These are phyloP conservation scores for Nicator chloris DNA, from an alignment of 2,113 vertebrate species.

Conservation along the genomic window DNA sequence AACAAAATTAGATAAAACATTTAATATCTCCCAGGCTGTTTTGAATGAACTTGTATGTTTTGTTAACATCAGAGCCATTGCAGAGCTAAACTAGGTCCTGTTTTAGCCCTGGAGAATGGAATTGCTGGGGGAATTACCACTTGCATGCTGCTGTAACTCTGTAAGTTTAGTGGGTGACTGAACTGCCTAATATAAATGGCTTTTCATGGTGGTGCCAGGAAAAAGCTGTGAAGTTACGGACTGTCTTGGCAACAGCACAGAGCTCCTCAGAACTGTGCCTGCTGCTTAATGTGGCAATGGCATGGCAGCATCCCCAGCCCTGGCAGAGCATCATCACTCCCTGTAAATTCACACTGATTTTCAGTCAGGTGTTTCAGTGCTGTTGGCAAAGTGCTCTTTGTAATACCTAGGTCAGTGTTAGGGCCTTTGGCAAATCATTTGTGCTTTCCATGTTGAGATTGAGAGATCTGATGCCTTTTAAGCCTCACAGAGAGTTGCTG, in stretches of 20 bases:
- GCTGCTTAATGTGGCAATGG: background rate
- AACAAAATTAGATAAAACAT: background rate
- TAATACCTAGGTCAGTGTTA: background rate
- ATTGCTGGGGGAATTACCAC: background rate
- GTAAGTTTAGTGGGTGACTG: background rate
- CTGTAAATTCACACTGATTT: background rate
- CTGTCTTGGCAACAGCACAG: background rate
- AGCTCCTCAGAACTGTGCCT: background rate
- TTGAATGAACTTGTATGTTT: background rate
- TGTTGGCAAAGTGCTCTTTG: background rate
- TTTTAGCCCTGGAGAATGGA: background rate
- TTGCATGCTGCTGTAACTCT: background rate
- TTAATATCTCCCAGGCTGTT: constrained; percentile 10
- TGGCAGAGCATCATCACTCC: background rate
- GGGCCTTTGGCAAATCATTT: background rate
- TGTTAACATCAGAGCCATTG: background rate
- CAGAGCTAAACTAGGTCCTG: background rate
- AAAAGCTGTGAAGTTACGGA: background rate
- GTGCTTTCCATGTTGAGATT: background rate
- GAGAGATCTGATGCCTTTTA: background rate
- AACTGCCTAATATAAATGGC: background rate
- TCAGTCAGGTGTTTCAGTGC: background rate
- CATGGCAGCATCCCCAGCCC: background rate
- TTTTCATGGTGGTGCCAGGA: background rate
- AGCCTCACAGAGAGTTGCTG: background rate